A percentile compares a stretch with the other conserved stretches of the same genome.
Evolutionary conservation across 2,888 invertebrate species (phyloP).

Genomic region (Lasius fuliginosus): DNA sequence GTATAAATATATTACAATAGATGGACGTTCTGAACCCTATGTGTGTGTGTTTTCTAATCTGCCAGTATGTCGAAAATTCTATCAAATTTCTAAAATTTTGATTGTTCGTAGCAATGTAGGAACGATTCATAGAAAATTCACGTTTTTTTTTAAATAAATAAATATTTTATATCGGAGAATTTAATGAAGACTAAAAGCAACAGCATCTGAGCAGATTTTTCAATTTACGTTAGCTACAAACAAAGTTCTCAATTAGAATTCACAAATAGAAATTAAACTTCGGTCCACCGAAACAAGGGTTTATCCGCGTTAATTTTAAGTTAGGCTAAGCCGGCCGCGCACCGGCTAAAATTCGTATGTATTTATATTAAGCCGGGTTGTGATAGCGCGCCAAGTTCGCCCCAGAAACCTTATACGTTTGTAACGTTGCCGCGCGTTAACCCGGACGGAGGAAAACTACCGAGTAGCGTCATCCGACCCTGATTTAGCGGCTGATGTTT

Average conservation of each 20-base stretch:
- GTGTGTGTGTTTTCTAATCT: neutral
- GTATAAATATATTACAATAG: neutral
- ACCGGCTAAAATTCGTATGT: constrained; percentile 50
- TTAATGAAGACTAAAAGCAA: constrained; percentile 10
- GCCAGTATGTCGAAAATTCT: neutral
- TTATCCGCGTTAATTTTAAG: constrained; percentile 54
- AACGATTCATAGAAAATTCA: neutral
- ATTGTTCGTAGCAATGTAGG: neutral
- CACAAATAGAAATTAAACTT: constrained; percentile 54
- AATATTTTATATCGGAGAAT: neutral
- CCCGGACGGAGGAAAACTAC: constrained; percentile 17
- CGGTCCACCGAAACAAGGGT: constrained; percentile 45
- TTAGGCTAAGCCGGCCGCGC: constrained; percentile 43
- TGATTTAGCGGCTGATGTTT: constrained; percentile 50
- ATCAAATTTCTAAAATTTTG: neutral
- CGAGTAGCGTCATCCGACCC: constrained; percentile 47
- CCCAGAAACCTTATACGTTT: constrained; percentile 53
- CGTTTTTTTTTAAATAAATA: neutral
- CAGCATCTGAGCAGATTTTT: constrained; percentile 11
- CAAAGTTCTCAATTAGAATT: constrained; percentile 50
- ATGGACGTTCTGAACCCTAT: neutral
- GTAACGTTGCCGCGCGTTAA: constrained; percentile 49
- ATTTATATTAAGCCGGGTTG: constrained; percentile 55
- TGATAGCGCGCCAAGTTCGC: constrained; percentile 44
- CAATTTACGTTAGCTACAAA: constrained; percentile 33